Percentiles rank a stretch among this genome's conserved stretches.
Evolutionary conservation across 2,888 invertebrate species (phyloP).

Genomic region (Leptinotarsa haldemani): DNA sequence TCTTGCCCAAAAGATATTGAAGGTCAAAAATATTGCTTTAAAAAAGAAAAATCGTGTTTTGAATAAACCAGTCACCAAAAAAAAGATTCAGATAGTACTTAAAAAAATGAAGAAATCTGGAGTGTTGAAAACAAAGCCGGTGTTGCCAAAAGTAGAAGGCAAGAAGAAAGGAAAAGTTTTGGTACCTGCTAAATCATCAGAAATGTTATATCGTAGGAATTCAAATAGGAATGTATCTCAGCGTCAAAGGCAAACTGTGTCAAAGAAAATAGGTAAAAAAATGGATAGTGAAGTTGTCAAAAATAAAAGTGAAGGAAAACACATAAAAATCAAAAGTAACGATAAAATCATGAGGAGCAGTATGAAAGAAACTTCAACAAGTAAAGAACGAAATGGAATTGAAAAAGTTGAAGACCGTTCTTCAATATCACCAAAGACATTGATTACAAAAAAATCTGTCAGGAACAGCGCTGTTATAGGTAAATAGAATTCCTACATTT

Average conservation of each 20-base stretch:
- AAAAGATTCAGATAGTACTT: constrained; percentile 56
- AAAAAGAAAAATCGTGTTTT: constrained; percentile 64
- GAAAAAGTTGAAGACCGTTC: neutral
- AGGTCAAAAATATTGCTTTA: constrained; percentile 64
- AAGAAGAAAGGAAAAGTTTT: constrained; percentile 21
- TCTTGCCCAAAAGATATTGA: constrained; percentile 64
- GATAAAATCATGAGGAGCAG: constrained; percentile 1
- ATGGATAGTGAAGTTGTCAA: constrained; percentile 13
- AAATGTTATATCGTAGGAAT: constrained; percentile 43
- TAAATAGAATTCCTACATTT: neutral
- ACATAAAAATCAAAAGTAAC: neutral
- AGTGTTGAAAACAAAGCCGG: constrained; percentile 16
- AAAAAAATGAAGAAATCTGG: constrained; percentile 35
- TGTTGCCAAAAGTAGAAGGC: constrained; percentile 17
- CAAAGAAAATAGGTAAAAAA: neutral
- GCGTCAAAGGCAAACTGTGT: constrained; percentile 39
- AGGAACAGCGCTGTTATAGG: neutral
- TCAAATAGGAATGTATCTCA: constrained; percentile 41
- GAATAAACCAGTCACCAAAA: constrained; percentile 64
- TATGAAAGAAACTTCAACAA: constrained; percentile 9
- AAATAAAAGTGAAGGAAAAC: neutral
- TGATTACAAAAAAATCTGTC: neutral
- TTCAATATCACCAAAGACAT: neutral
- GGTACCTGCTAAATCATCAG: constrained; percentile 28
- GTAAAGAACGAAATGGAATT: neutral